Evolutionary conservation across 2,797 vertebrate genomes (phyloP), one percentile per base, ranked within the genome.

Genomic region (Chanos chanos): DNA sequence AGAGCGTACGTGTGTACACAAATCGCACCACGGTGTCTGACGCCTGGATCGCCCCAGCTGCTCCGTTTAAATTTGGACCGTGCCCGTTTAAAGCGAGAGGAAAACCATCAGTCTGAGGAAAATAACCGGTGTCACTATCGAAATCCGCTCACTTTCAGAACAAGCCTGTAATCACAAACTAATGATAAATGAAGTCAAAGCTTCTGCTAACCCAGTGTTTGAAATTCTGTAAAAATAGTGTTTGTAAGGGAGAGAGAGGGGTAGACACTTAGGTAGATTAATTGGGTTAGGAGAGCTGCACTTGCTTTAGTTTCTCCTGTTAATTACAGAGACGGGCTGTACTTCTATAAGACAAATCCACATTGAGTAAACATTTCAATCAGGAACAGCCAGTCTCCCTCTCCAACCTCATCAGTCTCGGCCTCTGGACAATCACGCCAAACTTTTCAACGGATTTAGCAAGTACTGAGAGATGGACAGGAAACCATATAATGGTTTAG

Each of bases 1-100:
- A 57, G 58, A 66, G 44, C 24, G 56, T 55, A 71, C 24, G 56
- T 55, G 71, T 74, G 53, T 67, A 71, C 60, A 72, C 71, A 61
- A 61, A 31, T 49, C 50, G 10, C 7, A 43, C 52, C 55, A 67
- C 25, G 63, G 50, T 72, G 74, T 66, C 65, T 40, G 70, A 70
- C 61, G 75, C 57, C 57, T 57, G 50, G 52, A 57, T 47, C 24
- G 15, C n/a, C 40, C 40, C n/a, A n/a, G n/a, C n/a, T n/a, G n/a
- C n/a, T n/a, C n/a, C n/a, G n/a, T n/a, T n/a, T n/a, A n/a, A n/a
- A n/a, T n/a, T n/a, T n/a, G n/a, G n/a, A n/a, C n/a, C n/a, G n/a
- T n/a, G n/a, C n/a, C n/a, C n/a, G n/a, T n/a, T n/a, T n/a, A n/a
- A n/a, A n/a, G n/a, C n/a, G n/a, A n/a, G n/a, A n/a, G n/a, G n/a